These are phyloP conservation scores for Crepidodera aurea DNA, from an alignment of 2,888 invertebrate species.

Conservation along the genomic window DNA sequence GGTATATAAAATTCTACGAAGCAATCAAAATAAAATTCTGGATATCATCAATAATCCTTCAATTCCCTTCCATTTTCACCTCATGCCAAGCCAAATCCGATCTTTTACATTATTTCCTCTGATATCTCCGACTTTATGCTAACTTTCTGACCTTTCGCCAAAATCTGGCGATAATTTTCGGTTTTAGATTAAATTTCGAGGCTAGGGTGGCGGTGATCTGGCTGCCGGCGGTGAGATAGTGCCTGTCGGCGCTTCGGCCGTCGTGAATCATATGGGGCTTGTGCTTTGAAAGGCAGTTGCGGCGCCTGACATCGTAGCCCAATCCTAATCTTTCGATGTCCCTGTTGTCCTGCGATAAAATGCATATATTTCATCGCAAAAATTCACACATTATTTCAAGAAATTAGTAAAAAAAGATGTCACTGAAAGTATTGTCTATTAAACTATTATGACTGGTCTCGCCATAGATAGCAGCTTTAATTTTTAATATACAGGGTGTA, in stretches of 20 bases:
- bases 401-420: too few species aligned
- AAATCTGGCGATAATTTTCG: constrained; percentile 47
- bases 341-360: background rate
- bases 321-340: background rate
- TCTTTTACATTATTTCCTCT: constrained; percentile 39
- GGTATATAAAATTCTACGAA: background rate
- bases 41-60: background rate
- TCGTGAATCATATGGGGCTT: constrained; percentile 43
- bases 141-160: constrained; percentile 42
- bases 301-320: background rate
- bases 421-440: too few species aligned
- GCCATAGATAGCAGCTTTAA: too few species aligned
- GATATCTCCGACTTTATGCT: constrained; percentile 36
- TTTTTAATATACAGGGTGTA: too few species aligned
- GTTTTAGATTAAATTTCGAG: constrained; percentile 46
- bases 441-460: too few species aligned
- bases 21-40: background rate
- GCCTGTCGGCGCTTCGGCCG: constrained; percentile 25
- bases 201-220: constrained; percentile 23
- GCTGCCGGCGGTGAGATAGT: constrained; percentile 40
- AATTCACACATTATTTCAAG: too few species aligned
- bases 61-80: constrained; percentile 42
- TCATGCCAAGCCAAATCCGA: constrained; percentile 50
- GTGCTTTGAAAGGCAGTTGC: constrained; percentile 1
- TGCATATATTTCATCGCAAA: too few species aligned